Base-by-base conservation (phyloP, 1,140 invertebrate species). In the Mycetomoellerius zeteki region DNA sequence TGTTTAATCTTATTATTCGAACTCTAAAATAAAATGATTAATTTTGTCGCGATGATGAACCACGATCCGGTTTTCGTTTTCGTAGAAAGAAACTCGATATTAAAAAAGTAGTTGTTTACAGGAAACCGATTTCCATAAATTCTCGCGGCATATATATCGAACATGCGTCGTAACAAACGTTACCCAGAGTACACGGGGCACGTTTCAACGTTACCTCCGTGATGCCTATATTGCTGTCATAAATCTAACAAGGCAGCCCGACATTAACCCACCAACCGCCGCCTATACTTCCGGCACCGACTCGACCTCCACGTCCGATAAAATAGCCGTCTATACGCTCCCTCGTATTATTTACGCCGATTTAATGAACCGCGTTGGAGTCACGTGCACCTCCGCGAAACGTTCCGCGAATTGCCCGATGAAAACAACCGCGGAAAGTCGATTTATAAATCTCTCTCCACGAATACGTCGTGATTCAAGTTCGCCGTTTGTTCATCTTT, bases 171-270 rank as follows among this genome's bases (percentile, higher is more conserved):
- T 73, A 86, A 87, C 47, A 69, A 87, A 73, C 76, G 47, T 58
- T 67, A 58, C 8, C 80, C 89, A n/a, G 30, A 65, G 58, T 60
- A 30, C 58, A 64, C 56, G 67, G 43, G 67, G 88, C 89, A 91
- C 90, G 88, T 92, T 92, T 91, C 92, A 91, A 91, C 91, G 89
- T 89, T 67, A 86, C 81, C 78, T 65, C 72, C 76, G 77, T 90
- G 91, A 90, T 88, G 91, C 93, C 91, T 92, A 94, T 94, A 94
- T 94, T 93, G 92, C 93, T 89, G 73, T 86, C 90, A 94, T 94
- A 94, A 94, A 94, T 94, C 92, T 93, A 91, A 92, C 89, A 91
- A 92, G 91, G 90, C 86, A 89, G 90, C 88, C 81, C 86, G 88
- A 86, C 88, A 92, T 93, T 93, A 93, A 92, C 90, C 90, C 88